A percentile compares a stretch with the other conserved stretches of the same genome.
Evolutionary conservation across 2,888 invertebrate genomes (phyloP).

Genomic region (Leucophenga maculata): DNA sequence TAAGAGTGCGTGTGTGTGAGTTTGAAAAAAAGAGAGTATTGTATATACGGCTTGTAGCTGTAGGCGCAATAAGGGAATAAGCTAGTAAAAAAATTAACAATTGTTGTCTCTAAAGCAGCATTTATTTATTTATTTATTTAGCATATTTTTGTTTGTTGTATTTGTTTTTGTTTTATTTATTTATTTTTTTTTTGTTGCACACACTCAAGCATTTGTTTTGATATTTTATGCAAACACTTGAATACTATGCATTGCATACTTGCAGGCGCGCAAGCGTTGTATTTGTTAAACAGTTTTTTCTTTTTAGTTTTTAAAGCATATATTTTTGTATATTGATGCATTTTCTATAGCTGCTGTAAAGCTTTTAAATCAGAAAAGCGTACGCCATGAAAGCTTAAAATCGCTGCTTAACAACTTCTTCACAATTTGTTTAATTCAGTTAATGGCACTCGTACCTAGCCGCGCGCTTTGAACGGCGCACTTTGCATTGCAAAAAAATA

Average conservation of each 20-base stretch:
- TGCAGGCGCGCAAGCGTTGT: not conserved
- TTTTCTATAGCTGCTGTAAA: conserved; percentile 17
- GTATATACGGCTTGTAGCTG: conserved; percentile 43
- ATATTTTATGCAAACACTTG: conserved; percentile 55
- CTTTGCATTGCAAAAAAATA: too few species aligned
- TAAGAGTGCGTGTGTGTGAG: conserved; percentile 14
- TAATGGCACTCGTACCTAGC: conserved; percentile 17
- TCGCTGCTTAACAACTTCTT: not conserved
- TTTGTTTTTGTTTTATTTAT: conserved; percentile 48
- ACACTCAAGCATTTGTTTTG: conserved; percentile 35
- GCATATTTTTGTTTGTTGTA: conserved; percentile 53
- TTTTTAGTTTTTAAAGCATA: not conserved
- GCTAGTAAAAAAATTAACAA: not conserved
- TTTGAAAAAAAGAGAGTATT: conserved; percentile 2
- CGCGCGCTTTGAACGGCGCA: not conserved
- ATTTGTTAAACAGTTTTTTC: conserved; percentile 17
- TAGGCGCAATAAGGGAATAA: conserved; percentile 27
- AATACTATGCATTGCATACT: not conserved
- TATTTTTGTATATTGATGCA: not conserved
- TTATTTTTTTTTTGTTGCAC: conserved; percentile 36
- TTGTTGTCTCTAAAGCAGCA: conserved; percentile 8
- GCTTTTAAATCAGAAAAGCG: conserved; percentile 19
- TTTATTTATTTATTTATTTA: conserved; percentile 25
- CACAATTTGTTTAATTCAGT: conserved; percentile 22
- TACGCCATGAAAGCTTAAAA: not conserved